These are phyloP conservation scores for Aurelia coerulea DNA, from an alignment of 30 jellyfish, hydroid and myxozoan genomes.

Conservation along the genomic window DNA sequence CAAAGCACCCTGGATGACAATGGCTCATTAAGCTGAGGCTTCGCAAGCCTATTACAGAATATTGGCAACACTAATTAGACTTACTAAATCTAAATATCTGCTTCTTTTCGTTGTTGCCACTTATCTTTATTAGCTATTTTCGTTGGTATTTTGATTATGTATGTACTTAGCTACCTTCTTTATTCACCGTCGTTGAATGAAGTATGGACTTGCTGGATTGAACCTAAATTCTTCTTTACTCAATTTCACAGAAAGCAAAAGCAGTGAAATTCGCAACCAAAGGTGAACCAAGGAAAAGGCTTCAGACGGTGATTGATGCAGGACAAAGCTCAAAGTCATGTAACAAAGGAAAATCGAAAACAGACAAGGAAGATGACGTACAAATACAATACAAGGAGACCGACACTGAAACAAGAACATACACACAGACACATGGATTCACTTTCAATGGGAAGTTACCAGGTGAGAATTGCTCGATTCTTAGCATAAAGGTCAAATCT, in stretches of 20 bases:
- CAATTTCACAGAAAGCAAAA: constrained; percentile 3
- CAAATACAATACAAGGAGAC: background rate
- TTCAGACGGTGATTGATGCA: background rate
- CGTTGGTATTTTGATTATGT: too few species aligned
- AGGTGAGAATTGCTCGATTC: background rate
- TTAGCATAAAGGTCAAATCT: too few species aligned
- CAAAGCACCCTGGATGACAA: too few species aligned
- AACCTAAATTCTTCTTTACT: background rate
- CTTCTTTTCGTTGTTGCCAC: too few species aligned
- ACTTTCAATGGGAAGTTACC: constrained; percentile 9
- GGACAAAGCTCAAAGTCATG: constrained; percentile 22
- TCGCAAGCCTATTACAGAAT: too few species aligned
- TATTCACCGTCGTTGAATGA: too few species aligned
- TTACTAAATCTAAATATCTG: too few species aligned
- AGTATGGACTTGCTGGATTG: too few species aligned
- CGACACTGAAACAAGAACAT: constrained; percentile 8
- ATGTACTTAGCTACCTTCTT: too few species aligned
- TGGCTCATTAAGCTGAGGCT: too few species aligned
- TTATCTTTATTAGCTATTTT: too few species aligned
- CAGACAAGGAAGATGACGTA: background rate
- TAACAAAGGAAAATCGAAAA: constrained; percentile 13
- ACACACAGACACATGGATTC: constrained; percentile 30
- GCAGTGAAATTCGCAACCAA: constrained; percentile 5
- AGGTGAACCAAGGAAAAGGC: background rate
- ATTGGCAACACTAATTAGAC: too few species aligned